Conservation (phyloP, 2,888 invertebrate species). For the Odontocolon sp. region DNA sequence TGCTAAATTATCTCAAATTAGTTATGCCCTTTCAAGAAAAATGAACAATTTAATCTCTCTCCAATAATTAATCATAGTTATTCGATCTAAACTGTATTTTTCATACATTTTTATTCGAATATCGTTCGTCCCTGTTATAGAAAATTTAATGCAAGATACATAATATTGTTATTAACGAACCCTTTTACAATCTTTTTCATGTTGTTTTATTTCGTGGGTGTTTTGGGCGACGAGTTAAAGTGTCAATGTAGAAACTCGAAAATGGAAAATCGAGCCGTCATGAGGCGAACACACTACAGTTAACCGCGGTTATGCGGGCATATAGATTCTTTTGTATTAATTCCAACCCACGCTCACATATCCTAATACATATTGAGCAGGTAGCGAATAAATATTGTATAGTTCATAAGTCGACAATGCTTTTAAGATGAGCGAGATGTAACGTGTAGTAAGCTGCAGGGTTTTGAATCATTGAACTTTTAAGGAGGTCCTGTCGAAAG, state of each 20-base stretch:
- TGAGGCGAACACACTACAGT: constrained; percentile 23
- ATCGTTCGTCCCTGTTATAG: not conserved
- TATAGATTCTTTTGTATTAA: constrained; percentile 7
- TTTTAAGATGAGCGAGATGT: too few relatives aligned
- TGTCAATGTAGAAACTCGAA: not conserved
- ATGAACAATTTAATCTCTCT: too few relatives aligned
- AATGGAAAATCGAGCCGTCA: not conserved
- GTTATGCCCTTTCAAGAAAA: not conserved
- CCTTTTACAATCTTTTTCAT: not conserved
- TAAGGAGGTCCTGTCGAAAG: too few relatives aligned
- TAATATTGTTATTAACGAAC: not conserved
- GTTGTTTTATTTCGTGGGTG: not conserved
- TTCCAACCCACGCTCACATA: constrained; percentile 34
- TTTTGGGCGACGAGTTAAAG: not conserved
- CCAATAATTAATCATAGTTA: too few relatives aligned
- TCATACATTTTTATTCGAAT: too few relatives aligned
- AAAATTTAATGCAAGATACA: not conserved
- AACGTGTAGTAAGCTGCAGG: too few relatives aligned
- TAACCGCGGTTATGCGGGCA: constrained; percentile 49
- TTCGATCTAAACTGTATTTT: too few relatives aligned
- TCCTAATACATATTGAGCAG: not conserved
- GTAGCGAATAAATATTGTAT: not conserved
- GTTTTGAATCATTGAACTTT: not conserved
- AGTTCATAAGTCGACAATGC: not conserved
- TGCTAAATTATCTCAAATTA: not conserved